phyloP scores from a whole-genome alignment of 2,113 vertebrate species.

The Reinhardtius hippoglossoides region DNA sequence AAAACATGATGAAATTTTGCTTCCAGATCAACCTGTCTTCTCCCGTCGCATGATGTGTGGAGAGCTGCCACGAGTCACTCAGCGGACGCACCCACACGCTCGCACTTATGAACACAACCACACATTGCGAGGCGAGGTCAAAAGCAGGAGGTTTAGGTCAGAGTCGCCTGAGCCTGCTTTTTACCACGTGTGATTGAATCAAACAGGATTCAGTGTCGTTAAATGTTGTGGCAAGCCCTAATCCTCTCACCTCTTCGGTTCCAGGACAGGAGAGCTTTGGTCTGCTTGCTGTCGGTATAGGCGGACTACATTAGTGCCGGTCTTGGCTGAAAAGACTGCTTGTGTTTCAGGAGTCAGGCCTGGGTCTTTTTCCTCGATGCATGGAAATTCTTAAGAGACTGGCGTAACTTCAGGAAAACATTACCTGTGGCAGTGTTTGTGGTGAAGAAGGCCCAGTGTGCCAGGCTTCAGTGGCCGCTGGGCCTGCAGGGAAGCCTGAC shows the following conservation, averaged over 20 bases:
- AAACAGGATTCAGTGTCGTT: constrained; percentile 77
- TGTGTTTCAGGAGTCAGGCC: constrained; percentile 73
- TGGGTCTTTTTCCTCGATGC: constrained; percentile 70
- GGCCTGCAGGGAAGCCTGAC: constrained; percentile 69
- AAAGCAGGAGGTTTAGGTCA: constrained; percentile 66
- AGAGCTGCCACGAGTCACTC: constrained; percentile 44
- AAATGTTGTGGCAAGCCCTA: constrained; percentile 74
- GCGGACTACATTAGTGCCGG: constrained; percentile 67
- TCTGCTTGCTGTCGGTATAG: constrained; percentile 65
- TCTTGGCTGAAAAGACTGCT: constrained; percentile 79
- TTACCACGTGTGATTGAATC: constrained; percentile 75
- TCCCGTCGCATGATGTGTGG: constrained; percentile 42
- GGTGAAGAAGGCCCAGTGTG: constrained; percentile 69
- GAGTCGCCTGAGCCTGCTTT: constrained; percentile 60
- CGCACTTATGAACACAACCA: constrained; percentile 19
- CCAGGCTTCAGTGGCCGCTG: constrained; percentile 74
- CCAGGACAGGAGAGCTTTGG: constrained; percentile 68
- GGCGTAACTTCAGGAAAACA: constrained; percentile 80
- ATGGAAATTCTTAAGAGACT: constrained; percentile 81
- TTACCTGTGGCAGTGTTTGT: constrained; percentile 78
- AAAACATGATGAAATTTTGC: constrained; percentile 66
- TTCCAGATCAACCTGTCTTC: constrained; percentile 59
- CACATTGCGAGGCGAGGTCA: constrained; percentile 43
- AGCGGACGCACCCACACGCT: constrained; percentile 15
- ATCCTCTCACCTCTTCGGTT: constrained; percentile 75